Percentiles rank a stretch among this genome's conserved stretches.
Conservation (phyloP, 1,140 invertebrate species). For the Atta texana region DNA sequence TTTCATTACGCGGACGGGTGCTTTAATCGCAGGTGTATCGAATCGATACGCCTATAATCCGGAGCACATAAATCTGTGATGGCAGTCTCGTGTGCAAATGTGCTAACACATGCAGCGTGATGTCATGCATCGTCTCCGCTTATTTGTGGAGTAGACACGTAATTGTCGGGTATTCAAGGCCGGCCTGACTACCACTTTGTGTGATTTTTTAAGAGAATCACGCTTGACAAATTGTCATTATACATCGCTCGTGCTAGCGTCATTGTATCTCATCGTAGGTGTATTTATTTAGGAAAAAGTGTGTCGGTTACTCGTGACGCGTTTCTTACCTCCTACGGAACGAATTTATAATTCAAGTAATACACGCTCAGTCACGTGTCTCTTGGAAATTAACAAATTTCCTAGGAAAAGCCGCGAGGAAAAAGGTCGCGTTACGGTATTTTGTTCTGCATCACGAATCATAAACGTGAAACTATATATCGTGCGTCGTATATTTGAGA, state of each 20-base stretch:
- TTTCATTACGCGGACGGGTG: conserved; percentile 22
- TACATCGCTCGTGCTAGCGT: conserved; percentile 16
- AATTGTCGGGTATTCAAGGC: conserved; percentile 73
- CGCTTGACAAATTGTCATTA: conserved; percentile 71
- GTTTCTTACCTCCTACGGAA: conserved; percentile 15
- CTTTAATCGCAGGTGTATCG: conserved; percentile 3
- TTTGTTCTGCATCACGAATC: conserved; percentile 13
- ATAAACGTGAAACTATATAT: neutral
- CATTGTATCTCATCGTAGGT: conserved; percentile 59
- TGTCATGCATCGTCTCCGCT: conserved; percentile 68
- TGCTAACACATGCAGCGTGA: conserved; percentile 55
- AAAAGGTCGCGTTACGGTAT: neutral
- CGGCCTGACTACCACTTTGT: conserved; percentile 66
- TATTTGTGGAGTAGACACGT: conserved; percentile 69
- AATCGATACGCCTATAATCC: conserved; percentile 41
- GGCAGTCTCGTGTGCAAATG: neutral
- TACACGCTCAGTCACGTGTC: neutral
- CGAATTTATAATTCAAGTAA: conserved; percentile 42
- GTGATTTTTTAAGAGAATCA: conserved; percentile 72
- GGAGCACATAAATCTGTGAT: conserved; percentile 51
- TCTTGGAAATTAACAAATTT: conserved; percentile 45
- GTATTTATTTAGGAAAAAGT: conserved; percentile 44
- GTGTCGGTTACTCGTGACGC: conserved; percentile 13
- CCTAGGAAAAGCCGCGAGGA: conserved; percentile 3
- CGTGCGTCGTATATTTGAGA: neutral